phyloP scores from a whole-genome alignment of 1,140 invertebrate species.

The Akabosia matsudoensis region DNA sequence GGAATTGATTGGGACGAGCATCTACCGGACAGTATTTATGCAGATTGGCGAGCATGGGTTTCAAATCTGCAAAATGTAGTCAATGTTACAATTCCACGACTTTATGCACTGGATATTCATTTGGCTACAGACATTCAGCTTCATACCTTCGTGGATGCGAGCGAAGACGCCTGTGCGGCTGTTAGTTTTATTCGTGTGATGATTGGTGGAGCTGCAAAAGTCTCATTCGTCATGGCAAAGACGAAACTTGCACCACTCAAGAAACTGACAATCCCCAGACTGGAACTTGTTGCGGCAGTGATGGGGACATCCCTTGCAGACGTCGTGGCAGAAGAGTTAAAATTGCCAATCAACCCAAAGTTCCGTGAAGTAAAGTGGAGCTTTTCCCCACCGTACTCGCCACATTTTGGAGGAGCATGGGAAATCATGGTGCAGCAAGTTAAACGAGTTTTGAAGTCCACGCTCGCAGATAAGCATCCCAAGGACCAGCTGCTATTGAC shows the following conservation, averaged over 20 bases:
- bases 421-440: not conserved
- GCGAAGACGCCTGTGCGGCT: not conserved
- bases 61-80: not conserved
- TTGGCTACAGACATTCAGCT: not conserved
- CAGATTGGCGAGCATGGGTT: conserved; percentile 26
- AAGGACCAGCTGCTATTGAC: conserved; percentile 31
- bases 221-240: not conserved
- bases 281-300: not conserved
- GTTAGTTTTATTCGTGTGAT: not conserved
- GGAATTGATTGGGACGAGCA: conserved; percentile 41
- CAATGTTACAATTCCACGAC: not conserved
- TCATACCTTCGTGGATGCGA: not conserved
- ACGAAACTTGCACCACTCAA: not conserved
- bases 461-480: not conserved
- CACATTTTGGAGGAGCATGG: not conserved
- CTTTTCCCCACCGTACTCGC: not conserved
- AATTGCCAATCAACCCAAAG: not conserved
- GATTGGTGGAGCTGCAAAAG: not conserved
- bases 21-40: not conserved
- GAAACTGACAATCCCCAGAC: not conserved
- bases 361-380: not conserved
- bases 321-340: not conserved
- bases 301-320: not conserved
- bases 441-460: not conserved
- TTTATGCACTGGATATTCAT: not conserved